These are phyloP conservation scores for Morelia viridis DNA, from an alignment of 2,797 vertebrate genomes.

Conservation along the genomic window DNA sequence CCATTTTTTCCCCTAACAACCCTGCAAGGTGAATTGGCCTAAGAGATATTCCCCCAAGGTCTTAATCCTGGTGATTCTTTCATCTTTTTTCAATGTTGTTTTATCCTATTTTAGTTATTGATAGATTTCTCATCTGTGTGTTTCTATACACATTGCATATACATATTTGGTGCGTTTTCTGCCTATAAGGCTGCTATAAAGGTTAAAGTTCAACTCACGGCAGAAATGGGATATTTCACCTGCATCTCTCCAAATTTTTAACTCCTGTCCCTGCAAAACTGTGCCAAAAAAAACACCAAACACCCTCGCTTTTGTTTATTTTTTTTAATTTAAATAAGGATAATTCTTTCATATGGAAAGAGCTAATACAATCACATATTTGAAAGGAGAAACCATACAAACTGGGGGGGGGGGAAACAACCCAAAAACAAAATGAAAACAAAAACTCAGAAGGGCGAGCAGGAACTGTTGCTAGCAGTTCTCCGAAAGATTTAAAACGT, in stretches of 20 bases:
- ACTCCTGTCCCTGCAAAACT: background rate
- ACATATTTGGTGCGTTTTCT: too few species aligned
- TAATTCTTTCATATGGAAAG: conserved; percentile 89
- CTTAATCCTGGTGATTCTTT: too few species aligned
- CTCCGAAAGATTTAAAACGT: conserved; percentile 69
- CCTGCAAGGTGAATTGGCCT: too few species aligned
- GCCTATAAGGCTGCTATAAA: too few species aligned
- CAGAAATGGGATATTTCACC: background rate
- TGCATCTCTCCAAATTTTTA: background rate
- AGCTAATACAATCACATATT: conserved; percentile 93
- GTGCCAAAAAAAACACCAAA: conserved; percentile 39
- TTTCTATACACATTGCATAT: too few species aligned
- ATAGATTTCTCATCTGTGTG: too few species aligned
- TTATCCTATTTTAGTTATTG: too few species aligned
- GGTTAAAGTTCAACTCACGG: too few species aligned
- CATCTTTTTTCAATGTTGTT: too few species aligned
- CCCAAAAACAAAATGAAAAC: conserved; percentile 66
- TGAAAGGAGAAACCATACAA: conserved; percentile 91
- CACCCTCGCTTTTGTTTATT: conserved; percentile 32
- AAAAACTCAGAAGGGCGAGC: background rate
- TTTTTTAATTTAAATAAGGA: conserved; percentile 85
- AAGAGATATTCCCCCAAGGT: too few species aligned
- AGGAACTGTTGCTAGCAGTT: background rate
- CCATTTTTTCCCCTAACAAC: too few species aligned
- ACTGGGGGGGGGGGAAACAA: conserved; percentile 57